Percentiles rank a stretch among this genome's conserved stretches.
These are phyloP conservation scores for Mus minutoides DNA, from an alignment of 2,797 vertebrate genomes.

Conservation along the genomic window DNA sequence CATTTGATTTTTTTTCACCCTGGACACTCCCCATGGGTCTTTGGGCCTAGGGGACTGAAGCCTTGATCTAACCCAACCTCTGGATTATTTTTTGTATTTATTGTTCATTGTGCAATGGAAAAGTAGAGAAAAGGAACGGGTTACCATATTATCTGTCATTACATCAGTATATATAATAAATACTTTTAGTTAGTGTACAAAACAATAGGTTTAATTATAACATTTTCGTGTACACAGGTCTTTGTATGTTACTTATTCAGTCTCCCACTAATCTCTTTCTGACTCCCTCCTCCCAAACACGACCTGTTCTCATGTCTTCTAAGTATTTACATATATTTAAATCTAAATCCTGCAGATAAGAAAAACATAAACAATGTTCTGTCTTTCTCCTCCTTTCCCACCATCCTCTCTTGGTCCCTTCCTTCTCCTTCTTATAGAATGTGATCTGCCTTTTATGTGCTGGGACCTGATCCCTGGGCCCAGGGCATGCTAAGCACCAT, in stretches of 20 bases:
- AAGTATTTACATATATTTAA: background rate
- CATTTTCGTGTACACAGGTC: background rate
- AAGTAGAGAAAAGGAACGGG: background rate
- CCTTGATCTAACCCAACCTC: background rate
- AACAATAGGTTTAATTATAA: background rate
- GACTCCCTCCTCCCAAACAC: background rate
- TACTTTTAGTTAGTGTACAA: background rate
- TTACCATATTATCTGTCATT: background rate
- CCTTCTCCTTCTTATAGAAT: background rate
- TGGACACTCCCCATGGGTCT: background rate
- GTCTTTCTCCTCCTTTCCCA: background rate
- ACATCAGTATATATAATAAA: background rate
- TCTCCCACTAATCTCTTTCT: background rate
- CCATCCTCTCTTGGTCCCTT: background rate
- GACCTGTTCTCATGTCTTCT: background rate
- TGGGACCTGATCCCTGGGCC: background rate
- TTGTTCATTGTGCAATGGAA: background rate
- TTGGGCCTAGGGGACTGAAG: background rate
- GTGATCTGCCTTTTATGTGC: background rate
- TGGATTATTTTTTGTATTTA: background rate
- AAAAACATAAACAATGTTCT: background rate
- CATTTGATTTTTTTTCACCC: background rate
- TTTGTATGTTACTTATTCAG: too few species aligned
- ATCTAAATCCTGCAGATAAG: background rate
- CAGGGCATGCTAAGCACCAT: background rate